These are phyloP conservation scores for Electrona antarctica DNA, from an alignment of 2,113 vertebrate genomes.

Conservation along the genomic window DNA sequence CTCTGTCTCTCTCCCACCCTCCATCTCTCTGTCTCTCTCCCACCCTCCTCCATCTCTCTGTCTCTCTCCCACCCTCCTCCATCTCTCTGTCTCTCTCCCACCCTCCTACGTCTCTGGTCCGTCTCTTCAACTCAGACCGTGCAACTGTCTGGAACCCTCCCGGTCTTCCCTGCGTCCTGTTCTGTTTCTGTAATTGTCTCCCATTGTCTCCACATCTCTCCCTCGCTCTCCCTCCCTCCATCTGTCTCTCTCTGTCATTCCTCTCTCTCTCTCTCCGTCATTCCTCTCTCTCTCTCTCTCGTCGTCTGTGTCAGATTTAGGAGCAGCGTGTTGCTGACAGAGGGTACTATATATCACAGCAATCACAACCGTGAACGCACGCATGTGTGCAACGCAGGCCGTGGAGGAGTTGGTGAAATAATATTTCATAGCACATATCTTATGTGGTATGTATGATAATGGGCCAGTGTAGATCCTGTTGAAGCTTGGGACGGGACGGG, in stretches of 20 bases:
- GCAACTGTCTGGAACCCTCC: neutral
- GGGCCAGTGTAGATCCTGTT: conserved; percentile 4
- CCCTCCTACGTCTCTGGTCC: too few species aligned
- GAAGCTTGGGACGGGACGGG: neutral
- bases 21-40: conserved; percentile 4
- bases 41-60: conserved; percentile 3
- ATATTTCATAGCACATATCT: neutral
- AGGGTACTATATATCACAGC: conserved; percentile 8
- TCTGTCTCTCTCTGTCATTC: too few species aligned
- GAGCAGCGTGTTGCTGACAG: conserved; percentile 29
- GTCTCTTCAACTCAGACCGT: neutral
- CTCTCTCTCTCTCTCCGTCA: neutral
- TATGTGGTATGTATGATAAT: conserved; percentile 26
- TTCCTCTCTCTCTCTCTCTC: conserved; percentile 9
- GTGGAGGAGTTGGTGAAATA: neutral
- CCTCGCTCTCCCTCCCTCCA: neutral
- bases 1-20: neutral
- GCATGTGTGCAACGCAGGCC: conserved; percentile 21
- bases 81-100: too few species aligned
- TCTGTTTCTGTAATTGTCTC: neutral
- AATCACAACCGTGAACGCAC: conserved; percentile 18
- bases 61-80: conserved; percentile 7
- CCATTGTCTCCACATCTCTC: neutral
- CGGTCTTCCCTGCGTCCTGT: neutral
- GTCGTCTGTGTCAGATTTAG: conserved; percentile 22